Evolutionary conservation across 1,140 invertebrate species (phyloP), one percentile per base, ranked within the genome.

Genomic region (Macrotrachela quadricornifera): DNA sequence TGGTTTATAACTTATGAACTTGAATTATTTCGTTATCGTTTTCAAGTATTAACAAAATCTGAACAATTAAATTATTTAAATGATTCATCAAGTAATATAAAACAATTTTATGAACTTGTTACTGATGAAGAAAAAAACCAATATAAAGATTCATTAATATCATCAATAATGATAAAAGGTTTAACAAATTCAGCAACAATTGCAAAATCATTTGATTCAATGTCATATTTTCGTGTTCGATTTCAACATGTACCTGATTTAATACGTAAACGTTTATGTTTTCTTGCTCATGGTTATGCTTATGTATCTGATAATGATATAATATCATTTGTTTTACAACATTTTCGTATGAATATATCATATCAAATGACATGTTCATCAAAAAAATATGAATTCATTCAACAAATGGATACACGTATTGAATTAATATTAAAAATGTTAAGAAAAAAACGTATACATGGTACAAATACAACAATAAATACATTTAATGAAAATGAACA

Each of bases 1-100:
- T 95, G 90, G 87, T 91, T 94, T 64, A 73, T 92, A 12, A 66
- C 74, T 30, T 77, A 83, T 57, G 92, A 99, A 75, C 64, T 83
- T 43, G 88, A 95, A 61, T 73, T 91, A 15, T 94, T 97, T 61
- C 78, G 78, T 63, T 78, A 83, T 62, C 21, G 21, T 30, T 30
- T 30, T 30, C 21, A 30, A 30, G 21, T 30, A 30, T 30, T 71
- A 55, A 59, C 54, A 39, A 48, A 46, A 18, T 15, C 49, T 39
- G 14, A 14, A 44, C 40, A 21, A 49, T 21, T 38, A 49, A 14
- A 18, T 49, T 49, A n/a, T 21, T 9, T 43, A 30, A 8, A 21
- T 49, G 12, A 54, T 54, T 50, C 73, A 76, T 54, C 62, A 74
- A 51, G 85, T 94, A 65, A 73, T 92, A 46, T 69, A 73, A 57